A percentile compares a stretch with the other conserved stretches of the same genome.
These are phyloP conservation scores for Leuciscus idus DNA, from an alignment of 2,113 vertebrate genomes.

Conservation along the genomic window DNA sequence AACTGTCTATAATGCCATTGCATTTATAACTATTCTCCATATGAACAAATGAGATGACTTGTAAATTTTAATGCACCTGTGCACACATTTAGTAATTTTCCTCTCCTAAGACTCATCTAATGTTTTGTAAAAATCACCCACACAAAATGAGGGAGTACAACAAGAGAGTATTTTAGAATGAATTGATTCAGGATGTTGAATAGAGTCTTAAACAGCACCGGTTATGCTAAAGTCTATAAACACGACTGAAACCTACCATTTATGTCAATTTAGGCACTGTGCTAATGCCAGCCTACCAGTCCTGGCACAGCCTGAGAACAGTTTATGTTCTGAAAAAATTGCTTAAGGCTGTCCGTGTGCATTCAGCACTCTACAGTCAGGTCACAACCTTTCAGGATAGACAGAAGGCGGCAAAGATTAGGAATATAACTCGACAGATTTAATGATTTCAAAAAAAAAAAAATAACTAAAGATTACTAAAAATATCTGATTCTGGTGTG, in stretches of 20 bases:
- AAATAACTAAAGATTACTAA: too few relatives aligned
- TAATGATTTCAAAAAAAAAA: neutral
- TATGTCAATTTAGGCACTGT: neutral
- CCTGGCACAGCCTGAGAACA: neutral
- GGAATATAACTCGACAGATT: neutral
- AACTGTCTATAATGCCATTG: too few relatives aligned
- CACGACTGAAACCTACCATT: neutral
- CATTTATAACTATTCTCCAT: neutral
- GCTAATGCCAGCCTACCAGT: conserved; percentile 26
- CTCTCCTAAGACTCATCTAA: conserved; percentile 11
- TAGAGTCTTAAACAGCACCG: neutral
- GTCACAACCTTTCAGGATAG: conserved; percentile 8
- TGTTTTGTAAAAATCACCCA: conserved; percentile 23
- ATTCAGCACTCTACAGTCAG: neutral
- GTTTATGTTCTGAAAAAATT: neutral
- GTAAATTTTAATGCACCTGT: neutral
- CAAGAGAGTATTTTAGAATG: neutral
- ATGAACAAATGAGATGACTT: neutral
- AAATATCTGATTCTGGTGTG: neutral
- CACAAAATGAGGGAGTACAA: conserved; percentile 20
- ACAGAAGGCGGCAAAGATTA: neutral
- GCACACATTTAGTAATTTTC: neutral
- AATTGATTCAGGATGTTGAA: conserved; percentile 33
- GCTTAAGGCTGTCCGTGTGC: neutral
- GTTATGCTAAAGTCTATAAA: conserved; percentile 13